These are phyloP conservation scores for Abrostola triplasia DNA, from an alignment of 2,888 invertebrate genomes.

Conservation along the genomic window DNA sequence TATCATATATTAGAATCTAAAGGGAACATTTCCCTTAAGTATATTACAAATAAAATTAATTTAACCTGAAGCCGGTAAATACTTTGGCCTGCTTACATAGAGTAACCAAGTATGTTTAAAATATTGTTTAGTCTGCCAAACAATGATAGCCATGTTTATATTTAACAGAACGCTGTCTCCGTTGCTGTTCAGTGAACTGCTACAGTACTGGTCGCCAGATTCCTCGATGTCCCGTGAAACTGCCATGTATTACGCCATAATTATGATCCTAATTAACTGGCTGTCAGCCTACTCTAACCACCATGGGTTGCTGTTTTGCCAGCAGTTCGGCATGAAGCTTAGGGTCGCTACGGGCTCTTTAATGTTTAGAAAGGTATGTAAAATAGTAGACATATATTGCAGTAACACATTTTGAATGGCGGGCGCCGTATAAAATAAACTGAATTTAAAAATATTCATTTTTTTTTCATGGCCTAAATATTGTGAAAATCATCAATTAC, in stretches of 20 bases:
- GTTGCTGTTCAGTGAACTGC: conserved; percentile 88
- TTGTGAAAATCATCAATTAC: too few relatives aligned
- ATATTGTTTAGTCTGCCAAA: not conserved
- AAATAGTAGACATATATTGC: too few relatives aligned
- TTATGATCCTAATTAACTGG: conserved; percentile 81
- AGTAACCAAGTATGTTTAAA: not conserved
- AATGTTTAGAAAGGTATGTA: conserved; percentile 92
- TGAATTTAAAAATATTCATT: too few relatives aligned
- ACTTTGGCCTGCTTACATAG: not conserved
- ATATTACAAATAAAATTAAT: too few relatives aligned
- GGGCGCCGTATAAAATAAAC: too few relatives aligned
- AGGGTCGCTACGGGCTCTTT: conserved; percentile 92
- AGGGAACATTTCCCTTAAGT: too few relatives aligned
- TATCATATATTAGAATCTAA: too few relatives aligned
- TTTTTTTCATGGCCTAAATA: too few relatives aligned
- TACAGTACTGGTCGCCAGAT: conserved; percentile 87
- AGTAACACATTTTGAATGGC: too few relatives aligned
- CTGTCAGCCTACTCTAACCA: conserved; percentile 90
- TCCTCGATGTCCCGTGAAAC: conserved; percentile 75
- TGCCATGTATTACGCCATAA: conserved; percentile 87
- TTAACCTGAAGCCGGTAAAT: too few relatives aligned
- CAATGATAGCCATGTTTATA: not conserved
- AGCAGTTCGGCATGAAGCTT: conserved; percentile 92
- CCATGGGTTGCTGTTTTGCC: conserved; percentile 90
- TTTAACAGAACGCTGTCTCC: conserved; percentile 88